Evolutionary conservation across 2,888 invertebrate species (phyloP).

Genomic region (Oscheius myriophilus): DNA sequence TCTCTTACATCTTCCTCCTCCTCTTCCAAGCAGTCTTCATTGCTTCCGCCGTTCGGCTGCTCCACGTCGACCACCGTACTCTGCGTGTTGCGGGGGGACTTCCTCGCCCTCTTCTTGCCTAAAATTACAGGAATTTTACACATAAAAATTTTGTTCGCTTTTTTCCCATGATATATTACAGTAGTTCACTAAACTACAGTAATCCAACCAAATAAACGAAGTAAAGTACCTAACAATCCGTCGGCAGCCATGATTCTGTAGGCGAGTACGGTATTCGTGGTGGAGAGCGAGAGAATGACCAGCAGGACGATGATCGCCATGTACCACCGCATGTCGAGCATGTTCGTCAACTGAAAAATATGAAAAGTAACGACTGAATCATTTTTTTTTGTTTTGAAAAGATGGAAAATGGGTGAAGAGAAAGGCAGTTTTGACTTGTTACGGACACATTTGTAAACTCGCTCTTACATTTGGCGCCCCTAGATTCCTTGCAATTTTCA

Average conservation of each 20-base stretch:
- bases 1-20: constrained; percentile 11
- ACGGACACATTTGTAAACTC: no score
- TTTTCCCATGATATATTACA: no score
- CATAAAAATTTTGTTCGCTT: background rate
- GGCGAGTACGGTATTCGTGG: constrained; percentile 65
- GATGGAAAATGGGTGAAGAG: background rate
- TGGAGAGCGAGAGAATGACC: constrained; percentile 61
- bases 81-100: constrained; percentile 35
- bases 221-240: constrained; percentile 61
- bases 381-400: no score
- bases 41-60: background rate
- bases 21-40: constrained; percentile 7
- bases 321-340: constrained; percentile 51
- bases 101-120: constrained; percentile 38
- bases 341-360: constrained; percentile 42
- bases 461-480: no score
- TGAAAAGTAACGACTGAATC: no score
- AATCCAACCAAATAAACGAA: constrained; percentile 2
- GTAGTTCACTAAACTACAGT: no score
- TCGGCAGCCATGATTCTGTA: constrained; percentile 69
- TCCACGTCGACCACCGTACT: constrained; percentile 31
- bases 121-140: constrained; percentile 16
- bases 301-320: constrained; percentile 47
- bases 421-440: no score
- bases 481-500: no score